Percentiles rank a stretch among this genome's conserved stretches.
These are phyloP conservation scores for Aleiodes testaceus DNA, from an alignment of 2,888 invertebrate species.

Conservation along the genomic window DNA sequence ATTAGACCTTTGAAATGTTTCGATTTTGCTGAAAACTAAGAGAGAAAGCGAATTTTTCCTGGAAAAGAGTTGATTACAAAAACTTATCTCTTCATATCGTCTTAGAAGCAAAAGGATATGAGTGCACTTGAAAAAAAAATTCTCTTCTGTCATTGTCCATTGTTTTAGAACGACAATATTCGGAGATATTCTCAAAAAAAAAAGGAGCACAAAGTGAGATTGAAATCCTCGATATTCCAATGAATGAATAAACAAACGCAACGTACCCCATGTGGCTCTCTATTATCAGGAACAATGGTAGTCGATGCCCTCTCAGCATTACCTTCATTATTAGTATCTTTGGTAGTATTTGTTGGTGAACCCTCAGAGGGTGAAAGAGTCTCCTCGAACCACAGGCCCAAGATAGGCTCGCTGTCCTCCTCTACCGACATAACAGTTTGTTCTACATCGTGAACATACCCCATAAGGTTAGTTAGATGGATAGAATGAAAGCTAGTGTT, in stretches of 20 bases:
- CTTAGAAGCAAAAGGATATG: not conserved
- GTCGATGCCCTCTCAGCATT: slow-evolving; percentile 75
- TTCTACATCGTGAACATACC: slow-evolving; percentile 65
- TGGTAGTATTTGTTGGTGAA: slow-evolving; percentile 76
- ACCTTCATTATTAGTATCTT: slow-evolving; percentile 73
- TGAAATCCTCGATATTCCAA: not conserved
- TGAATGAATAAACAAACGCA: slow-evolving; percentile 1
- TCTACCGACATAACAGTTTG: slow-evolving; percentile 74
- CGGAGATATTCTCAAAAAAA: no score
- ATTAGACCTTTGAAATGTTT: not conserved
- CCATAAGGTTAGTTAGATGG: slow-evolving; percentile 62
- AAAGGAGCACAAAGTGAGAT: no score
- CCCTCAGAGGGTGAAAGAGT: slow-evolving; percentile 87
- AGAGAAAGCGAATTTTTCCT: not conserved
- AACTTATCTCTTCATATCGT: no score
- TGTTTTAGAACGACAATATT: no score
- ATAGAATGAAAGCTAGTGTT: slow-evolving; percentile 55
- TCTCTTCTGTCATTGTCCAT: no score
- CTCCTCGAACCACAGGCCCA: slow-evolving; percentile 96
- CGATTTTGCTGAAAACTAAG: not conserved
- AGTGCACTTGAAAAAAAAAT: not conserved
- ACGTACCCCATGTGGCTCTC: slow-evolving; percentile 83
- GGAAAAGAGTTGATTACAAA: slow-evolving; percentile 7
- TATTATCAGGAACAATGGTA: slow-evolving; percentile 83
- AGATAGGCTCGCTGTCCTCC: slow-evolving; percentile 87